phyloP scores from a whole-genome alignment of 2,797 vertebrate genomes.

The Acestrorhynchus altus region DNA sequence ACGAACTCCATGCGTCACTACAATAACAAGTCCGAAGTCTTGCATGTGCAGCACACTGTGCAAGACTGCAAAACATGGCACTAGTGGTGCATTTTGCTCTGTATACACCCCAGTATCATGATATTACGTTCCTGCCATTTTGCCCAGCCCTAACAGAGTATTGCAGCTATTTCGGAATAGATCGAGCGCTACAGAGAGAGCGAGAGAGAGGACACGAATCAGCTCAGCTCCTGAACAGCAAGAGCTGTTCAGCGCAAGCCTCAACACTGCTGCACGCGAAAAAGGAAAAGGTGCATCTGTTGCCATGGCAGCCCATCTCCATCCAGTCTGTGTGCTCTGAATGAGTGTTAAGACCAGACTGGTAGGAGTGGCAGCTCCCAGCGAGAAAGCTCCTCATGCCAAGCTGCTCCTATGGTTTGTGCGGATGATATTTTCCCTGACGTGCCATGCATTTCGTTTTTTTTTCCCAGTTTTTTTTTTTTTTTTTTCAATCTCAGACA shows the following conservation, averaged over 20 bases:
- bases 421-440: slow-evolving; percentile 48
- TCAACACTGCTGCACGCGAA: slow-evolving; percentile 46
- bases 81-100: too few relatives aligned
- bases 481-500: slow-evolving; percentile 48
- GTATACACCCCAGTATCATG: background rate
- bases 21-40: background rate
- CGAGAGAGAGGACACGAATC: slow-evolving; percentile 31
- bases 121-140: background rate
- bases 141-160: background rate
- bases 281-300: slow-evolving; percentile 76
- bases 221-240: slow-evolving; percentile 21
- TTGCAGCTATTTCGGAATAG: background rate
- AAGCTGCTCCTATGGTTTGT: slow-evolving; percentile 45
- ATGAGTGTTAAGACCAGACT: slow-evolving; percentile 73
- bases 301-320: slow-evolving; percentile 80
- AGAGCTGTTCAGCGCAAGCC: slow-evolving; percentile 11
- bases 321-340: slow-evolving; percentile 75
- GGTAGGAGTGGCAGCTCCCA: slow-evolving; percentile 45
- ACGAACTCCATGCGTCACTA: background rate
- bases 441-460: slow-evolving; percentile 37
- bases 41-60: background rate
- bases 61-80: too few relatives aligned
- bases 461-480: background rate
- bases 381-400: slow-evolving; percentile 36
- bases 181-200: too few relatives aligned